Evolutionary conservation across 1,140 invertebrate species (phyloP).

Genomic region (Trissolcus basalis): DNA sequence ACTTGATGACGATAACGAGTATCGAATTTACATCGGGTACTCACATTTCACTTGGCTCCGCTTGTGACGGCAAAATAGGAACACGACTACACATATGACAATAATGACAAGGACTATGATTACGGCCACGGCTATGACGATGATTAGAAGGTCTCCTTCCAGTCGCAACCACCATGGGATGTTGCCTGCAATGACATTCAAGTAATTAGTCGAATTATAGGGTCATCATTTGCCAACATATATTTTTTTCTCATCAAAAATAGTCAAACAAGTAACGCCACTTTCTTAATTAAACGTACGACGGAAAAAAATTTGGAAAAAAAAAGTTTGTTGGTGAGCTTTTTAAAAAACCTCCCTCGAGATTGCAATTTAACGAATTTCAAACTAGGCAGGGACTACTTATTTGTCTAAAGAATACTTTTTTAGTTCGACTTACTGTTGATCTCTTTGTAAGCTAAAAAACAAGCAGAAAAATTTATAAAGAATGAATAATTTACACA

Average conservation of each 20-base stretch:
- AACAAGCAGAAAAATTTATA: constrained; percentile 1
- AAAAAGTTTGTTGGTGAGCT: no score
- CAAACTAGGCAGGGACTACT: no score
- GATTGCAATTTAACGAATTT: no score
- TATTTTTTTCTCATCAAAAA: no score
- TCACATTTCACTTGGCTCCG: constrained; percentile 90
- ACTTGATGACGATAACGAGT: constrained; percentile 28
- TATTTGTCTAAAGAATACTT: no score
- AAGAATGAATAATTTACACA: no score
- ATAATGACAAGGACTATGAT: constrained; percentile 85
- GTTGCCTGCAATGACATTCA: constrained; percentile 75
- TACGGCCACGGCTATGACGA: constrained; percentile 85
- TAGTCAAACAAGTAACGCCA: no score
- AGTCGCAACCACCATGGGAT: constrained; percentile 86
- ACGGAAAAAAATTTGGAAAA: no score
- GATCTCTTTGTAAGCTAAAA: background rate
- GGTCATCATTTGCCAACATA: background rate
- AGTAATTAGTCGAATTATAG: constrained; percentile 41
- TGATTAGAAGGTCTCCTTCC: constrained; percentile 84
- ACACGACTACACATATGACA: constrained; percentile 88
- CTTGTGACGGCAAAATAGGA: constrained; percentile 86
- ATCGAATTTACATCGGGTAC: constrained; percentile 69
- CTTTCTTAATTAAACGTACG: no score
- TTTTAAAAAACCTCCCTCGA: no score
- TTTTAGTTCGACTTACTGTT: no score